A percentile compares a stretch with the other conserved stretches of the same genome.
These are phyloP conservation scores for Hedya salicella DNA, from an alignment of 2,888 invertebrate genomes.

Conservation along the genomic window DNA sequence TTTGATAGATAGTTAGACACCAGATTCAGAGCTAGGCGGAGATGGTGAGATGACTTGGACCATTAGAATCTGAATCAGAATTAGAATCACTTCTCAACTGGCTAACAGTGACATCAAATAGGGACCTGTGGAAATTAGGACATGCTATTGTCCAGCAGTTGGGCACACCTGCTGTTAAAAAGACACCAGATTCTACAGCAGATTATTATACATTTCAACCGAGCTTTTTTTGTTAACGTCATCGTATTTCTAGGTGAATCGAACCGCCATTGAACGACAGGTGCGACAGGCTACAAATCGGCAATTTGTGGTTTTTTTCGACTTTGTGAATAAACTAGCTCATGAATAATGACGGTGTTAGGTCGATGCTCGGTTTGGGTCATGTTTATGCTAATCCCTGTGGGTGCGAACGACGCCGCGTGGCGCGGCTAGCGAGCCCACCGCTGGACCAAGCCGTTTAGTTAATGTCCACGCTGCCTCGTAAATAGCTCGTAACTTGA, in stretches of 20 bases:
- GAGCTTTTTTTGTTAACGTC: too few relatives aligned
- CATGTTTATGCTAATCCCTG: constrained; percentile 46
- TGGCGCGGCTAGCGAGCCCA: constrained; percentile 35
- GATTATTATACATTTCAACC: too few relatives aligned
- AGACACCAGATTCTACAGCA: too few relatives aligned
- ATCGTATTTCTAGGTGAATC: neutral
- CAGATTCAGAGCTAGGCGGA: too few relatives aligned
- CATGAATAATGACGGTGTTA: constrained; percentile 17
- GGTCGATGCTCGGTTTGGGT: constrained; percentile 19
- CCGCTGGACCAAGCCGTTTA: constrained; percentile 8
- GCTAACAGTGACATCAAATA: too few relatives aligned
- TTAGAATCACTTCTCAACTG: too few relatives aligned
- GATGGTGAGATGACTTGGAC: too few relatives aligned
- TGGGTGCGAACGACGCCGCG: constrained; percentile 35
- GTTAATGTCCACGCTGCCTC: constrained; percentile 23
- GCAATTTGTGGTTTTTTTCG: neutral
- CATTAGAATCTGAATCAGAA: too few relatives aligned
- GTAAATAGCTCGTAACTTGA: constrained; percentile 34
- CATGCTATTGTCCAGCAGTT: too few relatives aligned
- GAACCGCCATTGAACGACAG: neutral
- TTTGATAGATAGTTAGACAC: too few relatives aligned
- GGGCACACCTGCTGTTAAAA: too few relatives aligned
- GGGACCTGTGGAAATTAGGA: too few relatives aligned
- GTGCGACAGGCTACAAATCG: neutral
- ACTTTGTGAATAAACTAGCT: neutral